A percentile compares a stretch with the other conserved stretches of the same genome.
Evolutionary conservation across 2,888 invertebrate species (phyloP).

Genomic region (Chalcis sispes): DNA sequence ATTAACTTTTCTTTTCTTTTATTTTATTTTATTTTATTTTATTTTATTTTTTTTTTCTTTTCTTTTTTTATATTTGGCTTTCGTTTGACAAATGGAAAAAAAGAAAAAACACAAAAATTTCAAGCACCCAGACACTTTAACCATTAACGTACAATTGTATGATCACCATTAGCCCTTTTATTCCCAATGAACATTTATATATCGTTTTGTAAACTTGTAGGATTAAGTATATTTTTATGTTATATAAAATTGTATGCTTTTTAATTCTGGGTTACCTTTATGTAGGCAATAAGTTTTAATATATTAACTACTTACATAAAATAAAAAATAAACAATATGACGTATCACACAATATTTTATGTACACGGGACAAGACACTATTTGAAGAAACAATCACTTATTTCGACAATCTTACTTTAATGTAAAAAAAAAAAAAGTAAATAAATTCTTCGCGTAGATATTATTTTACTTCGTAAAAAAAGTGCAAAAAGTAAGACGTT

Average conservation of each 20-base stretch:
- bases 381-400: conserved; percentile 32
- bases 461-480: too few relatives aligned
- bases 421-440: conserved; percentile 1
- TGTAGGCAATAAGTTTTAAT: conserved; percentile 13
- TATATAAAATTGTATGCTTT: conserved; percentile 18
- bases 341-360: conserved; percentile 36
- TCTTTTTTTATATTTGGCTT: too few relatives aligned
- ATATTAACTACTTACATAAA: conserved; percentile 4
- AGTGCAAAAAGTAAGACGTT: too few relatives aligned
- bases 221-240: conserved; percentile 6
- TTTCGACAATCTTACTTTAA: neutral
- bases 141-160: conserved; percentile 16
- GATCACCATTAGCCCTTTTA: conserved; percentile 54
- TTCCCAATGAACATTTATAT: conserved; percentile 40
- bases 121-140: conserved; percentile 41
- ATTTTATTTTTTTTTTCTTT: too few relatives aligned
- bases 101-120: conserved; percentile 49
- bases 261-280: conserved; percentile 43
- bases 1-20: conserved; percentile 7
- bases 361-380: conserved; percentile 41
- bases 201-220: neutral
- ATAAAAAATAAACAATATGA: conserved; percentile 31
- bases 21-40: too few relatives aligned
- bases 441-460: too few relatives aligned
- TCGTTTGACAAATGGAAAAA: too few relatives aligned